Percentiles rank a stretch among this genome's conserved stretches.
Conservation (phyloP, 2,888 invertebrate species). For the Aphodius sticticus region DNA sequence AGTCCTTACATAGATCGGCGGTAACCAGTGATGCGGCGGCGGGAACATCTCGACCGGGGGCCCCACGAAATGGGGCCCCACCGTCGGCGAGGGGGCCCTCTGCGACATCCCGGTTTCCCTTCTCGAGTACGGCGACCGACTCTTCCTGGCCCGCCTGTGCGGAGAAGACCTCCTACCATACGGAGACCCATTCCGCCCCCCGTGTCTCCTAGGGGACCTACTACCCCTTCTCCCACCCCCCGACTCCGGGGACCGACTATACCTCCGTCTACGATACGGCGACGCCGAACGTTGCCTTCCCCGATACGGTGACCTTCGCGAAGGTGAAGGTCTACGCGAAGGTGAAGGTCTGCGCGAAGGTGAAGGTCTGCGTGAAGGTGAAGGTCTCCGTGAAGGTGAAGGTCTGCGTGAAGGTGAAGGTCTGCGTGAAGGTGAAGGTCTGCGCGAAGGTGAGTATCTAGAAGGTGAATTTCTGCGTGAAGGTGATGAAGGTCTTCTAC, state of each 20-base stretch:
- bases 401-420: not conserved
- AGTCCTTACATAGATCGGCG: not conserved
- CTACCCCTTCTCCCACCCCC: not conserved
- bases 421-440: not conserved
- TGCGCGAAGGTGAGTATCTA: not conserved
- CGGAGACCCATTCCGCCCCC: not conserved
- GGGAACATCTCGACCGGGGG: not conserved
- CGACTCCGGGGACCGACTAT: not conserved
- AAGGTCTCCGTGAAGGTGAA: not conserved
- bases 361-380: not conserved
- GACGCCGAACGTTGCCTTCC: not conserved
- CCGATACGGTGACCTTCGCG: not conserved
- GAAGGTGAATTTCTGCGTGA: not conserved
- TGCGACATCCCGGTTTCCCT: not conserved
- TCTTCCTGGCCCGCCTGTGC: not conserved
- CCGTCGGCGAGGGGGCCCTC: not conserved
- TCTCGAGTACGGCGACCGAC: not conserved
- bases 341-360: not conserved
- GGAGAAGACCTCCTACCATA: not conserved
- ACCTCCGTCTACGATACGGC: not conserved
- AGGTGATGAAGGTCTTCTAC: not conserved
- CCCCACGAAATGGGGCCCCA: not conserved
- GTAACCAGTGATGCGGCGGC: not conserved
- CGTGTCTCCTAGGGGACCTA: not conserved
- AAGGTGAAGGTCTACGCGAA: not conserved